These are phyloP conservation scores for Pachypsylla venusta DNA, from an alignment of 1,140 invertebrate species.

Conservation along the genomic window DNA sequence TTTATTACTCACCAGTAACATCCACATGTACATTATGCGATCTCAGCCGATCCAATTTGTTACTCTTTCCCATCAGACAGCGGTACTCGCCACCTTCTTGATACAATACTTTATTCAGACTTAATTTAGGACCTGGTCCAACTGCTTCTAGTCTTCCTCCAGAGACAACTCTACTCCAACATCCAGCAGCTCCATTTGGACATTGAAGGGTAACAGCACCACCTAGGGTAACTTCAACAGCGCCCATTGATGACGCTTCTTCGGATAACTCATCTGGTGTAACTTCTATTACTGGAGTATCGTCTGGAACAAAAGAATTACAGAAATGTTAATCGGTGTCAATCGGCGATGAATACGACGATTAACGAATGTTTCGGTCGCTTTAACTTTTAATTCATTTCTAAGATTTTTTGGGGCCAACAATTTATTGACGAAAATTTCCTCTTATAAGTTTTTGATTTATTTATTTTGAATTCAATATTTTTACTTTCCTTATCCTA, in stretches of 20 bases:
- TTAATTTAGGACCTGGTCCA: conserved; percentile 41
- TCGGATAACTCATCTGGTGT: conserved; percentile 26
- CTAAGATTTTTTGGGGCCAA: no score
- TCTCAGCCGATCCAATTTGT: conserved; percentile 34
- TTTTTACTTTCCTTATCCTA: no score
- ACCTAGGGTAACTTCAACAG: conserved; percentile 60
- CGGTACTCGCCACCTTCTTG: conserved; percentile 61
- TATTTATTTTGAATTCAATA: no score
- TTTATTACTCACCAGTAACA: conserved; percentile 40
- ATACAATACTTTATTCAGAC: conserved; percentile 51
- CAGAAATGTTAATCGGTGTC: no score
- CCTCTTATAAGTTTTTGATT: no score
- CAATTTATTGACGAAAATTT: no score
- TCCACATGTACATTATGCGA: conserved; percentile 37
- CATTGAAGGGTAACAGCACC: conserved; percentile 71
- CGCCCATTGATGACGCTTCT: conserved; percentile 30
- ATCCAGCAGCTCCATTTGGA: conserved; percentile 46
- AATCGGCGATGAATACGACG: no score
- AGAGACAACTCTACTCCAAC: conserved; percentile 32
- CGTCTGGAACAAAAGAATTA: background rate
- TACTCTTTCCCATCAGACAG: conserved; percentile 43
- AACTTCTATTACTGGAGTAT: conserved; percentile 1
- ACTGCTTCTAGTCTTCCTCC: conserved; percentile 28
- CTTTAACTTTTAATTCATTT: no score
- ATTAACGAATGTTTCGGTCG: no score